A percentile compares a stretch with the other conserved stretches of the same genome.
Conservation (phyloP, 2,888 invertebrate genomes). For the Halictus quadricinctus region DNA sequence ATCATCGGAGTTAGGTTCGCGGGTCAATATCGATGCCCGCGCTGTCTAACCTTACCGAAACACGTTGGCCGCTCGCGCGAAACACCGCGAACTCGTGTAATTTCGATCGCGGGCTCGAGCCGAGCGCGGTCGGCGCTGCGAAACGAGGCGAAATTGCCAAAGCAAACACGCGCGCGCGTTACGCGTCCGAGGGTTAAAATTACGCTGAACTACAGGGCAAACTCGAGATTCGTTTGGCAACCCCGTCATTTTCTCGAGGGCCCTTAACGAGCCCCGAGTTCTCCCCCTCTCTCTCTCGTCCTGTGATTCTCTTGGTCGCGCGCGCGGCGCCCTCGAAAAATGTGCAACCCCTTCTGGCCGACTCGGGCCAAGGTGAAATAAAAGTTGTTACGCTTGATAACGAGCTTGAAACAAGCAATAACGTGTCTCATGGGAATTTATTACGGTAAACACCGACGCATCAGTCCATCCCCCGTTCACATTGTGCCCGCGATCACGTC, state of each 20-base stretch:
- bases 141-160: constrained; percentile 50
- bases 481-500: constrained; percentile 9
- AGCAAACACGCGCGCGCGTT: constrained; percentile 39
- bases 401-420: constrained; percentile 56
- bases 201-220: constrained; percentile 60
- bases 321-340: constrained; percentile 51
- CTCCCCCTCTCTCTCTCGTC: constrained; percentile 2
- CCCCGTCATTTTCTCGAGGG: constrained; percentile 72
- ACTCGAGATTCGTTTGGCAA: constrained; percentile 66
- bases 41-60: not conserved
- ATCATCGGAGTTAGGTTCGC: not conserved
- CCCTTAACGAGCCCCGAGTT: constrained; percentile 66
- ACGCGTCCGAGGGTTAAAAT: constrained; percentile 57
- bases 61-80: not conserved
- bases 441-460: constrained; percentile 49
- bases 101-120: constrained; percentile 39
- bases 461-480: not conserved
- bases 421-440: constrained; percentile 54
- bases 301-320: not conserved
- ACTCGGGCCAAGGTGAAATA: constrained; percentile 51
- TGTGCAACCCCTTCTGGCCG: constrained; percentile 37
- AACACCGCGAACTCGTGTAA: constrained; percentile 26
- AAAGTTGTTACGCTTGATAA: constrained; percentile 56
- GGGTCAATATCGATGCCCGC: not conserved
- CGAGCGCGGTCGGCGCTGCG: not conserved